Percentiles rank a stretch among this genome's conserved stretches.
phyloP scores from a whole-genome alignment of 1,140 invertebrate species.

The Nasonia giraulti region DNA sequence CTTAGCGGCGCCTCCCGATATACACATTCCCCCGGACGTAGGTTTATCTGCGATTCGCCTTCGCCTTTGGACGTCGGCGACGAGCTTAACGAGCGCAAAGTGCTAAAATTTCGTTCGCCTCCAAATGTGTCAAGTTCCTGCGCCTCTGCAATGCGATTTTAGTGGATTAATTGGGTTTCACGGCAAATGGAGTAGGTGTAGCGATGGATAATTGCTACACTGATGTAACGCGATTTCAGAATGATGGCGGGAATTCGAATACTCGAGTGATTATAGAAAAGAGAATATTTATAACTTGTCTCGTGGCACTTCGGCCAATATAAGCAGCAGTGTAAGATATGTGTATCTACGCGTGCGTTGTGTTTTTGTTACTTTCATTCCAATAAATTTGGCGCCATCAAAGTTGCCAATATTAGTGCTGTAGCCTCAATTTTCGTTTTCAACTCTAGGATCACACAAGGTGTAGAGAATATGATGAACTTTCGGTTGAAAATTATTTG shows the following conservation, averaged over 20 bases:
- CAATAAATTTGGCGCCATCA: constrained; percentile 19
- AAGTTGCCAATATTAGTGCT: constrained; percentile 17
- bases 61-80: neutral
- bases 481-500: no score
- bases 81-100: neutral
- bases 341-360: neutral
- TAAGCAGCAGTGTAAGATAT: no score
- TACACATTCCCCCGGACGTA: neutral
- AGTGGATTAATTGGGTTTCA: neutral
- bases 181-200: neutral
- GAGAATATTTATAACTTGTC: no score
- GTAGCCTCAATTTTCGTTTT: neutral
- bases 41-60: neutral
- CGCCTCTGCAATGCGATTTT: neutral
- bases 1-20: constrained; percentile 6
- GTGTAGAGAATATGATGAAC: no score
- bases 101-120: neutral
- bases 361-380: neutral
- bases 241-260: no score
- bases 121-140: constrained; percentile 23
- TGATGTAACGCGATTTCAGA: no score
- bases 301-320: no score
- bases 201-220: no score
- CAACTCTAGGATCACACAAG: neutral
- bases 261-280: no score